Percentiles rank a stretch among this genome's conserved stretches.
Evolutionary conservation across 2,113 vertebrate species (phyloP).

Genomic region (Herpailurus yagouaroundi): DNA sequence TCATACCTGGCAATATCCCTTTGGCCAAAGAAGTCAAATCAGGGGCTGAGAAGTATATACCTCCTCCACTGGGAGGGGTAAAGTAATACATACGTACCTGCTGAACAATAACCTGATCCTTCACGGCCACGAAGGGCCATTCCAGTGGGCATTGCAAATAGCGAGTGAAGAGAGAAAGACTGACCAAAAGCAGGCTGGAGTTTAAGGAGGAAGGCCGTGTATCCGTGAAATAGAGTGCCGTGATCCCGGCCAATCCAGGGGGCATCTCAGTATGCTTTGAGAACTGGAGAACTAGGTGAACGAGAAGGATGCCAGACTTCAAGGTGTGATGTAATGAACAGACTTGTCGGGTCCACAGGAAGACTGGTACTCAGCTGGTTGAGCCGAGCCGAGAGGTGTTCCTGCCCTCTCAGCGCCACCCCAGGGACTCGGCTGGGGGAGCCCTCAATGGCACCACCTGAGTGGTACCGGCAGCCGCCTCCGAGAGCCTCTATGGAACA

Average conservation of each 20-base stretch:
- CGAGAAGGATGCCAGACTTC: not conserved
- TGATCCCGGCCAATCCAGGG: not conserved
- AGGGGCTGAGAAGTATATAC: not conserved
- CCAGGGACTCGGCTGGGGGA: not conserved
- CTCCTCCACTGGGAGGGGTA: not conserved
- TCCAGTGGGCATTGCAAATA: not conserved
- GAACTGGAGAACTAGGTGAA: not conserved
- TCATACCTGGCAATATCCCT: not conserved
- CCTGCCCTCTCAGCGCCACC: not conserved
- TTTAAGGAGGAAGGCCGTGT: not conserved
- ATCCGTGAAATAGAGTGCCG: too few relatives aligned
- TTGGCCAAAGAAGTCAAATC: not conserved
- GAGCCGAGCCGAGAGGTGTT: not conserved
- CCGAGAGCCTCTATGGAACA: not conserved
- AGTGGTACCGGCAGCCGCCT: not conserved
- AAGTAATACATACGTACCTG: not conserved
- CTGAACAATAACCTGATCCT: not conserved
- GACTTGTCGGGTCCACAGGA: not conserved
- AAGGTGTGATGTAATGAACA: not conserved
- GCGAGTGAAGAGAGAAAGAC: not conserved
- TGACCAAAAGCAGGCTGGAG: not conserved
- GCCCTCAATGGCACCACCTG: accelerated
- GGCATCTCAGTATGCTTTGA: not conserved
- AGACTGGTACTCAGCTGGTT: not conserved
- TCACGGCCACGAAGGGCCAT: not conserved